A percentile compares a stretch with the other conserved stretches of the same genome.
phyloP scores from a whole-genome alignment of 2,888 invertebrate species.

The Malachius bipustulatus region DNA sequence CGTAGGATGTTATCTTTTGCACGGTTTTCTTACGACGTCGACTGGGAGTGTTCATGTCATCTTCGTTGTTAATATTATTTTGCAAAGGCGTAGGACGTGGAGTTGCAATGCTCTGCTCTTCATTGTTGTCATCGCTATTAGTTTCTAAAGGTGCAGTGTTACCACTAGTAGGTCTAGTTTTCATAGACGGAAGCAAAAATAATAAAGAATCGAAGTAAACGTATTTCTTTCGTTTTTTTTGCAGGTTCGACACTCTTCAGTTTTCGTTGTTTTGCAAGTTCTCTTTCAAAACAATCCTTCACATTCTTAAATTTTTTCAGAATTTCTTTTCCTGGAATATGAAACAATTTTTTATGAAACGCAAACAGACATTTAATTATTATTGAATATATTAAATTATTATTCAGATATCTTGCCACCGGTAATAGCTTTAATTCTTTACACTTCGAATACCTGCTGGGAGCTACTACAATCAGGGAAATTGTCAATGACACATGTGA shows the following conservation, averaged over 20 bases:
- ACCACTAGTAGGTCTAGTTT: slow-evolving; percentile 3
- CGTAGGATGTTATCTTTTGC: slow-evolving; percentile 3
- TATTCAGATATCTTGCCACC: slow-evolving; percentile 4
- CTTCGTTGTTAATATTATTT: background rate
- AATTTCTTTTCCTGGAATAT: background rate
- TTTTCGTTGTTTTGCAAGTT: slow-evolving; percentile 4
- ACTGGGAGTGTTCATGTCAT: background rate
- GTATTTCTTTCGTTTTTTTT: slow-evolving; percentile 9
- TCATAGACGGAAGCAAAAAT: slow-evolving; percentile 7
- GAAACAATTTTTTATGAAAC: slow-evolving; percentile 5
- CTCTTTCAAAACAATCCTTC: slow-evolving; percentile 3
- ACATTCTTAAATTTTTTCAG: slow-evolving; percentile 3
- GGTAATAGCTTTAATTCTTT: background rate
- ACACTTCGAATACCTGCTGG: slow-evolving; percentile 4
- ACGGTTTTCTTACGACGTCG: slow-evolving; percentile 3
- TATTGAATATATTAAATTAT: background rate
- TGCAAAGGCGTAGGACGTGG: background rate
- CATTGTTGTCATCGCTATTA: slow-evolving; percentile 1
- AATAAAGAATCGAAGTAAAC: slow-evolving; percentile 7
- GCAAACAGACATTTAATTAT: slow-evolving; percentile 4
- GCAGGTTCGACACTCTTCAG: slow-evolving; percentile 5
- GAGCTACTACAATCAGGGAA: slow-evolving; percentile 6
- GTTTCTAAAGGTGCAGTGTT: slow-evolving; percentile 4
- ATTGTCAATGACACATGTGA: slow-evolving; percentile 13
- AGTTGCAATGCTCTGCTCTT: slow-evolving; percentile 1